These are phyloP conservation scores for Amyelois transitella DNA, from an alignment of 1,140 invertebrate species.

Conservation along the genomic window DNA sequence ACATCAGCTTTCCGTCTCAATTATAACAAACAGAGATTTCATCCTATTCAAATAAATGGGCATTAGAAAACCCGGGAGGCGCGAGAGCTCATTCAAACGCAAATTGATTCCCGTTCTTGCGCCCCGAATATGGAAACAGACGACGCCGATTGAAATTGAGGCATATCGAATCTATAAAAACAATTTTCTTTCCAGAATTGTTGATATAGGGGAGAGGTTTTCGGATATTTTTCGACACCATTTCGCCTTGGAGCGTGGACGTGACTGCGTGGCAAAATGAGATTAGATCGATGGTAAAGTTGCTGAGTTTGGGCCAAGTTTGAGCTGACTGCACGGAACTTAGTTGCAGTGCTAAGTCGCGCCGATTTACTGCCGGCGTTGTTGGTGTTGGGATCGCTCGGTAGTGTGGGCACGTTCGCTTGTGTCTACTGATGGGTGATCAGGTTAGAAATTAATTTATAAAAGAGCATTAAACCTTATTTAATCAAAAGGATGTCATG, in stretches of 20 bases:
- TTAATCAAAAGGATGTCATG: no score
- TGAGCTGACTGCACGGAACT: conserved; percentile 23
- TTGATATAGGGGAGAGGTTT: conserved; percentile 46
- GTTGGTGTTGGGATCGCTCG: background rate
- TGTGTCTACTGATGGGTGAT: no score
- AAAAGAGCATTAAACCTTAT: no score
- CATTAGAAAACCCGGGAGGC: conserved; percentile 23
- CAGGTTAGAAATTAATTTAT: no score
- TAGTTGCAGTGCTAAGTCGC: conserved; percentile 17
- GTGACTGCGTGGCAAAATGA: conserved; percentile 41
- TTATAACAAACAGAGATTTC: conserved; percentile 7
- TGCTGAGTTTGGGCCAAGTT: conserved; percentile 18
- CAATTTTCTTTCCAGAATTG: conserved; percentile 52
- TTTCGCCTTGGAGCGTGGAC: conserved; percentile 45
- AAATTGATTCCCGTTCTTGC: conserved; percentile 43
- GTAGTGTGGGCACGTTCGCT: background rate
- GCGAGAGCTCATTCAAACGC: conserved; percentile 27
- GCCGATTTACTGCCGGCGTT: conserved; percentile 7
- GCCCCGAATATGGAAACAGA: conserved; percentile 42
- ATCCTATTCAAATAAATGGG: conserved; percentile 22
- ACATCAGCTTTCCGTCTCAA: background rate
- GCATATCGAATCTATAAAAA: conserved; percentile 65
- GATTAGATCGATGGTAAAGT: conserved; percentile 36
- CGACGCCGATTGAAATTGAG: conserved; percentile 52
- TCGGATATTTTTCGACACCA: conserved; percentile 46